These are phyloP conservation scores for Siphlonurus alternatus DNA, from an alignment of 2,888 invertebrate genomes.

Conservation along the genomic window DNA sequence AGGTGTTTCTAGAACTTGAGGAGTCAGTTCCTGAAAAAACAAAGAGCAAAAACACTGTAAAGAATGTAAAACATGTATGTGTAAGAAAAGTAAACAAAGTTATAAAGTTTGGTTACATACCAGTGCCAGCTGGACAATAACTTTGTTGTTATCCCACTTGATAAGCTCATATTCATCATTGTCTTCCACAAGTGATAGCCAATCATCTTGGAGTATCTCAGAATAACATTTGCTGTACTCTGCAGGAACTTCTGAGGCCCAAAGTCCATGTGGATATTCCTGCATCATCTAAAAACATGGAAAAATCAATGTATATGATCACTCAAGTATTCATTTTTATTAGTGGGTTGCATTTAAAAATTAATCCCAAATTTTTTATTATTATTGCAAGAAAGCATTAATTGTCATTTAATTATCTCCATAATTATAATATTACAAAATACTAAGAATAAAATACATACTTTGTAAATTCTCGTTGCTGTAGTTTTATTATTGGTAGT, in stretches of 20 bases:
- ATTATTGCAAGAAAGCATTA: no score
- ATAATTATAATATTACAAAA: no score
- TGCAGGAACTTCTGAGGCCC: not conserved
- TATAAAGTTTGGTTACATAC: not conserved
- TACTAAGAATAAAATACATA: no score
- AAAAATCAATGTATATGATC: no score
- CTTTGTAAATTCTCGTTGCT: not conserved
- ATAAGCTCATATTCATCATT: not conserved
- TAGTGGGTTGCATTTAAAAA: no score
- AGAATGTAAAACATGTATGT: no score
- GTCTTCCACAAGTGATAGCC: not conserved
- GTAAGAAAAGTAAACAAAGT: not conserved
- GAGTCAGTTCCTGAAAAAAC: not conserved
- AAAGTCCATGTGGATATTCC: not conserved
- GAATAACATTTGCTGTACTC: not conserved
- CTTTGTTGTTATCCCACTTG: not conserved
- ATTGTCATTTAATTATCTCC: no score
- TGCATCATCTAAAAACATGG: not conserved
- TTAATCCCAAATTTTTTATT: no score
- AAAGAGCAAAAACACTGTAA: no score
- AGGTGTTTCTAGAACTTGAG: not conserved
- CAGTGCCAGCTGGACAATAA: not conserved
- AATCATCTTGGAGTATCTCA: not conserved
- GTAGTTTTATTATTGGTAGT: not conserved
- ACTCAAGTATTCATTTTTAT: no score